Evolutionary conservation across 2,113 vertebrate genomes (phyloP), one percentile per base, ranked within the genome.

Genomic region (Cnemophilus loriae): DNA sequence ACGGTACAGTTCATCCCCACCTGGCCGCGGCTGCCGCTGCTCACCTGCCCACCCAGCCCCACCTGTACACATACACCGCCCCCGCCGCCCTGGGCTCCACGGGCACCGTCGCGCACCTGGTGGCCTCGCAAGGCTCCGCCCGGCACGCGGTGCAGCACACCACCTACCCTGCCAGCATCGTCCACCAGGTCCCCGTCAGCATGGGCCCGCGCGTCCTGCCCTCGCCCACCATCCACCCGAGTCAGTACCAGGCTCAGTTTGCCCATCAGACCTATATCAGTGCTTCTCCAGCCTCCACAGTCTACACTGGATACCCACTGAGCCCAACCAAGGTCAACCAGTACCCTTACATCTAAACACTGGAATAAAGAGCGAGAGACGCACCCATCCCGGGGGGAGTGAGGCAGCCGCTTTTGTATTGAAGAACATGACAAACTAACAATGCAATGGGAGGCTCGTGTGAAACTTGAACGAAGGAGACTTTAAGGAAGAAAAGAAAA

Each of bases 231-330:
- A 98, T 99, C 93, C 99, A 99, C 98, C 99, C 99, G 7, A 98
- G 98, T 90, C 99, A 99, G 97, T 99, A 99, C 97, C 99, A 99
- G 95, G 99, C 99, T 97, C 99, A 99, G 97, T 99, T 99, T 76
- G 98, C 99, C 95, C 99, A 98, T 96, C 99, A 99, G 98, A 99
- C 99, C 94, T 99, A 99, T 97, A 99, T 99, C 98, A 99, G 99
- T 98, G 99, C 99, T 93, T 99, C 99, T 39, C 99, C 99, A 28
- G 99, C 99, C 97, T 99, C 99, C 96, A 98, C 99, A 46, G 99
- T 99, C 98, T 99, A 99, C 99, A 99, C 99, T 99, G 99, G 99
- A 99, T 99, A 99, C 98, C 99, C 99, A 39, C 98, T 99, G 98
- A 99, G 99, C 98, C 99, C 99, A 92, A 98, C 99, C 96, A 99